A percentile compares a stretch with the other conserved stretches of the same genome.
Conservation (phyloP, 92 coral and sea anemone species). For the Zoanthus solanderi region DNA sequence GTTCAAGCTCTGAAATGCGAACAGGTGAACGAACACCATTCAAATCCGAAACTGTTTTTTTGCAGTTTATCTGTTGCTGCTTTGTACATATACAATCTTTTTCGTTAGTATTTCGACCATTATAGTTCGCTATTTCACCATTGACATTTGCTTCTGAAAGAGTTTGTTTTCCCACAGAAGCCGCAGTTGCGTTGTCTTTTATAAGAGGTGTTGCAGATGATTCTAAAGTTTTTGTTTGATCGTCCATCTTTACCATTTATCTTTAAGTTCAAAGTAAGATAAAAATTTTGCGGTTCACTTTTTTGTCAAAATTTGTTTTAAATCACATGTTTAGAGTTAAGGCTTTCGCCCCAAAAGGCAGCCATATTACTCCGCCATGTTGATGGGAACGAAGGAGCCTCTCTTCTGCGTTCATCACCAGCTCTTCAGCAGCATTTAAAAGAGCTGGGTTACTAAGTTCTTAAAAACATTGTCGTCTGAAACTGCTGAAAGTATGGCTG, state of each 20-base stretch:
- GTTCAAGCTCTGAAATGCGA: slow-evolving; percentile 23
- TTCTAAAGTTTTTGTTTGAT: slow-evolving; percentile 20
- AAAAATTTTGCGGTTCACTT: background rate
- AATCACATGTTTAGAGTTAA: slow-evolving; percentile 6
- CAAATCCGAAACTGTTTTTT: slow-evolving; percentile 76
- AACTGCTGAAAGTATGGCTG: background rate
- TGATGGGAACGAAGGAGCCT: slow-evolving; percentile 17
- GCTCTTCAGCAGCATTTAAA: background rate
- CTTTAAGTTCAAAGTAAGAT: background rate
- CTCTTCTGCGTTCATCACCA: slow-evolving; percentile 33
- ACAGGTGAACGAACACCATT: slow-evolving; percentile 62
- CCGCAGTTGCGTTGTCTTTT: slow-evolving; percentile 16
- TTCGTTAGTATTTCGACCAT: slow-evolving; percentile 11
- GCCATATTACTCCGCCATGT: slow-evolving; percentile 41
- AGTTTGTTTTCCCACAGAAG: slow-evolving; percentile 13
- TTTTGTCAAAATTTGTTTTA: background rate
- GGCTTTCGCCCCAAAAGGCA: background rate
- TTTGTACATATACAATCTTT: slow-evolving; percentile 29
- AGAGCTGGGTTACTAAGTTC: slow-evolving; percentile 31
- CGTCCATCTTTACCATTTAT: slow-evolving; percentile 23
- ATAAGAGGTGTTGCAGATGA: background rate
- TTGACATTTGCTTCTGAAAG: slow-evolving; percentile 26
- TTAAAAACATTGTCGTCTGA: slow-evolving; percentile 23
- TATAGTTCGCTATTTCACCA: slow-evolving; percentile 5
- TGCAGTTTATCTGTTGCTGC: slow-evolving; percentile 37